phyloP scores from a whole-genome alignment of 2,113 vertebrate genomes.

The Carlito syrichta region DNA sequence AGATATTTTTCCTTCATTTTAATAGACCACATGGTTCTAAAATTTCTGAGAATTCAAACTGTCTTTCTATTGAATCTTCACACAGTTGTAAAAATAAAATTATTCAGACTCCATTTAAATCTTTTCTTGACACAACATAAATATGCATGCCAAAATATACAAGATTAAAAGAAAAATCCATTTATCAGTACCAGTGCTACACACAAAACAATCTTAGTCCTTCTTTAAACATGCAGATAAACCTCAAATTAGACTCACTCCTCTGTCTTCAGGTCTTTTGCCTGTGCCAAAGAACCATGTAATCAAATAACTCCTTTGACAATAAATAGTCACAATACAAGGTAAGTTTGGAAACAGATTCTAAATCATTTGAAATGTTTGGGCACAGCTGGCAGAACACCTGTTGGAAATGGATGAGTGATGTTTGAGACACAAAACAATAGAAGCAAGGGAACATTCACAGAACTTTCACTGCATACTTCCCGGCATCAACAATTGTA shows the following conservation, averaged over 20 bases:
- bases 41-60: constrained; percentile 2
- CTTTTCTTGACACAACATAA: constrained; percentile 52
- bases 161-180: background rate
- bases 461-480: background rate
- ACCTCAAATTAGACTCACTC: background rate
- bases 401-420: background rate
- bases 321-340: background rate
- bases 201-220: background rate
- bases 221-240: background rate
- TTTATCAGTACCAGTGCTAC: background rate
- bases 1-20: background rate
- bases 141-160: constrained; percentile 29
- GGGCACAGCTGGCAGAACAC: background rate
- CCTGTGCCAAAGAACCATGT: background rate
- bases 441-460: background rate
- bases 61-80: constrained; percentile 46
- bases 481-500: background rate
- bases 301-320: constrained; percentile 1
- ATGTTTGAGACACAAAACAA: background rate
- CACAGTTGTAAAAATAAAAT: constrained; percentile 59
- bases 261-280: background rate
- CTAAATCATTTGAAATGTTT: background rate
- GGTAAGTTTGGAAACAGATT: constrained; percentile 2
- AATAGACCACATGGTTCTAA: background rate
- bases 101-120: constrained; percentile 32